Evolutionary conservation across 1,140 invertebrate genomes (phyloP).

Genomic region (Nixonia krombeini): DNA sequence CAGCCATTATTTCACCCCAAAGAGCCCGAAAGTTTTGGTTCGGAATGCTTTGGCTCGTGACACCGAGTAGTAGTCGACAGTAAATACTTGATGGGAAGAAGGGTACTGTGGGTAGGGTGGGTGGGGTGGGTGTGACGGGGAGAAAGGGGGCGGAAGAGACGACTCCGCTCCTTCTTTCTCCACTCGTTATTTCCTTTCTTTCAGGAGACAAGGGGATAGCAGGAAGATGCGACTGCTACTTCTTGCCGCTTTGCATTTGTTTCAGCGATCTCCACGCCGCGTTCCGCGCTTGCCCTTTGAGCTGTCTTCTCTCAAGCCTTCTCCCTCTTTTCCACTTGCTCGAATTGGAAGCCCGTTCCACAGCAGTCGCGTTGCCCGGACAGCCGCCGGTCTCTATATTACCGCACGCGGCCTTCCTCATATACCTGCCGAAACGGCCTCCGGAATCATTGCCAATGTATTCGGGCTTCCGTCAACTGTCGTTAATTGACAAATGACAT

Average conservation of each 20-base stretch:
- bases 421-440: slow-evolving; percentile 25
- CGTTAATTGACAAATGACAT: slow-evolving; percentile 69
- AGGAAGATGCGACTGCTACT: slow-evolving; percentile 22
- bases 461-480: slow-evolving; percentile 55
- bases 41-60: slow-evolving; percentile 29
- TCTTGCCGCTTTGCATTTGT: slow-evolving; percentile 65
- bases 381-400: slow-evolving; percentile 64
- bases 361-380: slow-evolving; percentile 34
- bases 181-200: slow-evolving; percentile 39
- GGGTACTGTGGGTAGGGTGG: neutral
- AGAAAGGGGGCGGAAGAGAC: too few species aligned
- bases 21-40: slow-evolving; percentile 12
- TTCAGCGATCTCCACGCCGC: slow-evolving; percentile 54
- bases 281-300: slow-evolving; percentile 11
- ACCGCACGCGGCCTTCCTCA: slow-evolving; percentile 32
- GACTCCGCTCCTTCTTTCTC: slow-evolving; percentile 21
- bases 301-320: slow-evolving; percentile 17
- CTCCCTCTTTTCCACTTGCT: slow-evolving; percentile 16
- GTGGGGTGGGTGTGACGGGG: slow-evolving; percentile 14
- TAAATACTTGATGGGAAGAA: slow-evolving; percentile 56
- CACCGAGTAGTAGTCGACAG: slow-evolving; percentile 49
- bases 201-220: slow-evolving; percentile 32
- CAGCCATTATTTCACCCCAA: slow-evolving; percentile 55
- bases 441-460: slow-evolving; percentile 48
- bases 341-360: slow-evolving; percentile 19